phyloP scores from a whole-genome alignment of 2,113 vertebrate genomes.

The Podilymbus podiceps region DNA sequence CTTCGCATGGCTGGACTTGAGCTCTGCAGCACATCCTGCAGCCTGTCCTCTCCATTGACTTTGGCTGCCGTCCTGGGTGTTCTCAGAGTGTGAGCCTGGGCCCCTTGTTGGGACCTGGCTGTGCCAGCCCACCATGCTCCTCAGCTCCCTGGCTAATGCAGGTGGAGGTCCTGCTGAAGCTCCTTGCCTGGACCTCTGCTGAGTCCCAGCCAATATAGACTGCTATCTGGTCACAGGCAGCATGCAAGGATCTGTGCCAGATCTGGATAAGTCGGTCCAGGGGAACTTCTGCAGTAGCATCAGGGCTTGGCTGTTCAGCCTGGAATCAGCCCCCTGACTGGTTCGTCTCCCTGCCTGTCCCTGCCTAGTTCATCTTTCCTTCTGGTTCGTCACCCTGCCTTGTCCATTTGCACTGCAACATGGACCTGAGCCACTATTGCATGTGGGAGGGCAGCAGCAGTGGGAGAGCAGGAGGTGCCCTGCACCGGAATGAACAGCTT shows the following conservation, averaged over 20 bases:
- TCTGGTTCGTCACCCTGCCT: background rate
- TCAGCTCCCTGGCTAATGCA: background rate
- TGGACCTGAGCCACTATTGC: background rate
- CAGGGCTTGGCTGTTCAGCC: background rate
- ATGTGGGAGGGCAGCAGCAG: background rate
- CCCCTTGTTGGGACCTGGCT: background rate
- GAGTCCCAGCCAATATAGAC: background rate
- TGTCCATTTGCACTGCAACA: background rate
- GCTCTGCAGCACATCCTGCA: background rate
- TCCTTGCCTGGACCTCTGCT: rapidly evolving
- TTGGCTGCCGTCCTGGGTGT: background rate
- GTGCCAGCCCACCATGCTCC: background rate
- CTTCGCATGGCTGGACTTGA: rapidly evolving
- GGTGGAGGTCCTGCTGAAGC: background rate
- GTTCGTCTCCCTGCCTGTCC: no score
- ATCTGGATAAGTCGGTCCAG: background rate
- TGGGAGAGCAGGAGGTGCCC: background rate
- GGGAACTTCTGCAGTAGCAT: background rate
- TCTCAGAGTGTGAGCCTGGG: rapidly evolving
- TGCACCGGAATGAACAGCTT: rapidly evolving
- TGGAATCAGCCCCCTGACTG: background rate
- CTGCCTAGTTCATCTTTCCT: no score
- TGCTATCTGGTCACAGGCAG: background rate
- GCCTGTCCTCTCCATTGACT: background rate
- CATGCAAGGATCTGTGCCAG: rapidly evolving